Percentiles rank a stretch among this genome's conserved stretches.
These are phyloP conservation scores for Amphiprion percula DNA, from an alignment of 2,113 vertebrate species.

Conservation along the genomic window DNA sequence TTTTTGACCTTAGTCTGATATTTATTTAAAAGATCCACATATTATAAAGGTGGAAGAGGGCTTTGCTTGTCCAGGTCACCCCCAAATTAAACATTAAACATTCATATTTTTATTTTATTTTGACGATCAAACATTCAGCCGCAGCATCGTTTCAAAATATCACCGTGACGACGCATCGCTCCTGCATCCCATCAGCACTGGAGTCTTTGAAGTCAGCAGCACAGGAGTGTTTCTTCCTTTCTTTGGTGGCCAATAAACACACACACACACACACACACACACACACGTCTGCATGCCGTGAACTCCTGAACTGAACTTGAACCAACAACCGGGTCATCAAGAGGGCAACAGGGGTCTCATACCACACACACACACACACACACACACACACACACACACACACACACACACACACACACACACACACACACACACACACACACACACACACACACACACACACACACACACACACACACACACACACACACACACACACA, in stretches of 20 bases:
- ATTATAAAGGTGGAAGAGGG: no score
- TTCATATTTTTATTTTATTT: no score
- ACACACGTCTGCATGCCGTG: slow-evolving; percentile 28
- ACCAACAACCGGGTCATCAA: slow-evolving; percentile 52
- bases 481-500: background rate
- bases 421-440: background rate
- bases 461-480: background rate
- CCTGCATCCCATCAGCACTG: no score
- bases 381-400: background rate
- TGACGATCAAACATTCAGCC: no score
- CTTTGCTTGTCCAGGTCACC: no score
- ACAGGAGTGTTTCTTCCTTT: slow-evolving; percentile 1
- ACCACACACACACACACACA: background rate
- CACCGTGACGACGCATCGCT: no score
- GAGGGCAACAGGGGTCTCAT: slow-evolving; percentile 23
- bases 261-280: slow-evolving; percentile 11
- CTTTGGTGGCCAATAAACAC: background rate
- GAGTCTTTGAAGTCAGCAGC: slow-evolving; percentile 3
- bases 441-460: slow-evolving; percentile 23
- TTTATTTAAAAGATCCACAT: no score
- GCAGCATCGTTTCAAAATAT: background rate
- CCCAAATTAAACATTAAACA: no score
- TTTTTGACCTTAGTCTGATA: no score
- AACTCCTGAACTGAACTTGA: slow-evolving; percentile 81
- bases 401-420: slow-evolving; percentile 25